These are phyloP conservation scores for Takifugu bimaculatus DNA, from an alignment of 2,113 vertebrate genomes.

Conservation along the genomic window DNA sequence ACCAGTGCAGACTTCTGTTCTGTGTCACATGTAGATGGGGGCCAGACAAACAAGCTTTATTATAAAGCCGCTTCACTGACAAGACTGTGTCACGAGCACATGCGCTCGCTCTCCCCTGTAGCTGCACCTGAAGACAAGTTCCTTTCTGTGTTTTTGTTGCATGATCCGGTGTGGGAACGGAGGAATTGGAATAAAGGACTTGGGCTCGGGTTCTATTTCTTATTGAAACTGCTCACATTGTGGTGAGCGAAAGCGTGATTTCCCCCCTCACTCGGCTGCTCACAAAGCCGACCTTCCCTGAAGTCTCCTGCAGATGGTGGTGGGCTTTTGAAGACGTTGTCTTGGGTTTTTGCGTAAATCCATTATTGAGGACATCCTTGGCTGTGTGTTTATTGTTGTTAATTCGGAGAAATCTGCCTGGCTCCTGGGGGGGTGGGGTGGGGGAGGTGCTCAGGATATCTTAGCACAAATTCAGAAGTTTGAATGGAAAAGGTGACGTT, in stretches of 20 bases:
- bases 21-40: constrained; percentile 39
- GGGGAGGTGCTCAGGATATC: constrained; percentile 25
- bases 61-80: background rate
- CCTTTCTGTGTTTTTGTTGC: constrained; percentile 35
- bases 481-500: constrained; percentile 48
- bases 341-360: constrained; percentile 66
- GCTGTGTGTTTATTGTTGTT: constrained; percentile 64
- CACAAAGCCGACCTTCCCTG: constrained; percentile 69
- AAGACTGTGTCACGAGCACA: background rate
- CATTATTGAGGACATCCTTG: constrained; percentile 68
- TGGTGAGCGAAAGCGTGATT: constrained; percentile 69
- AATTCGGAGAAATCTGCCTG: constrained; percentile 59
- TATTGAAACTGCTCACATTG: constrained; percentile 72
- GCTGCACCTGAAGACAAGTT: constrained; percentile 14
- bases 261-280: constrained; percentile 63
- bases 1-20: constrained; percentile 40
- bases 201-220: constrained; percentile 60
- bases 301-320: constrained; percentile 67
- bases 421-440: constrained; percentile 38
- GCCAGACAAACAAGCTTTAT: constrained; percentile 3
- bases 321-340: constrained; percentile 67
- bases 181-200: constrained; percentile 62
- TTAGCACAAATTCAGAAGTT: constrained; percentile 51
- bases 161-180: constrained; percentile 50
- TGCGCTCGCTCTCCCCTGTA: background rate